Evolutionary conservation across 2,888 invertebrate species (phyloP), one percentile per base, ranked within the genome.

Genomic region (Yponomeuta evonymella): DNA sequence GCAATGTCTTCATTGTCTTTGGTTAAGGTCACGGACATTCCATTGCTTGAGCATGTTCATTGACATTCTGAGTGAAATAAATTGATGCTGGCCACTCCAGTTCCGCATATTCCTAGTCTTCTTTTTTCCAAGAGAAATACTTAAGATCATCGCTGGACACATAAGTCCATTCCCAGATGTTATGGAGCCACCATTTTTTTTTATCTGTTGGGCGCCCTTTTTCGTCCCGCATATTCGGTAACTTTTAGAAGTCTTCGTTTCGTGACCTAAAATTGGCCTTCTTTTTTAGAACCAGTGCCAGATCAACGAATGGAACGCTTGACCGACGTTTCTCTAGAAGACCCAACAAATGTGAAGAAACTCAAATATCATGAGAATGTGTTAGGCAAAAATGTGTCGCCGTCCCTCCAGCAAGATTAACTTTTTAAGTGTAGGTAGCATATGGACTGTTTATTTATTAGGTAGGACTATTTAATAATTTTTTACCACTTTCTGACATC

Each of bases 241-340:
- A 33, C 33, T 33, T 33, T 33, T 33, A 33, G 23, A 70, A 30
- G 23, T 23, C 51, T 72, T 66, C 30, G 33, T 64, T 69, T 69
- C 36, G 70, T 43, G 6, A 43, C 3, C 43, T 43, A 43, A 43
- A 8, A 43, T 43, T 5, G 6, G 43, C 67, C 67, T 74, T 58
- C 74, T 71, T 30, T 91, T 92, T 66, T 83, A 95, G 95, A 94
- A 79, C 94, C 96, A 15, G 94, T 96, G 11, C 94, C 95, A 83
- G 96, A 97, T 74, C 94, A 95, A 78, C 93, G 97, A 74, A 89
- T 94, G 65, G 96, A 97, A 43, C 90, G 97, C 33, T 83, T 94
- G 68, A 84, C 94, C 5, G 90, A 93, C 30, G 93, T 93, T 12
- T 62, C 74, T 0, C 77, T 94, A 0, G 86, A 89, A 12, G 93